Evolutionary conservation across 2,797 vertebrate species (phyloP).

Genomic region (Myoxocephalus aenaeus): DNA sequence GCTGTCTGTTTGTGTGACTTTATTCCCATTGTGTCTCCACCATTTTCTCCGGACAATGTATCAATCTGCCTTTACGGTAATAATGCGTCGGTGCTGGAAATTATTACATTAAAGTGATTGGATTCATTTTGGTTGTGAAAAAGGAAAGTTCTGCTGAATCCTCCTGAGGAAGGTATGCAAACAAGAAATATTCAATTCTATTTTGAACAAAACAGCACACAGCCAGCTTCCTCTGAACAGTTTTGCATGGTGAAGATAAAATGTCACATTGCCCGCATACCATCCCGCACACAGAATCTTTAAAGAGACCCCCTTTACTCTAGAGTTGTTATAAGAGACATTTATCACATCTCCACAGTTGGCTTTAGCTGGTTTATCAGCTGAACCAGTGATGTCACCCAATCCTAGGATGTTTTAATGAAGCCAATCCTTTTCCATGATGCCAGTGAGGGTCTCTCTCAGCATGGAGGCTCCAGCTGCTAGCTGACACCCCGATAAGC

Average conservation of each 20-base stretch:
- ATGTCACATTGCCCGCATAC: slow-evolving; percentile 16
- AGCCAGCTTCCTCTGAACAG: not conserved
- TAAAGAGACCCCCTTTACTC: slow-evolving; percentile 42
- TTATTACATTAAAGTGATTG: slow-evolving; percentile 80
- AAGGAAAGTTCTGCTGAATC: slow-evolving; percentile 31
- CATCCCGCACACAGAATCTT: not conserved
- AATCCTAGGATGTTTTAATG: slow-evolving; percentile 68
- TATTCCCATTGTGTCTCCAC: slow-evolving; percentile 77
- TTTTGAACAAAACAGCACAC: slow-evolving; percentile 11
- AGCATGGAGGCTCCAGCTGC: slow-evolving; percentile 70
- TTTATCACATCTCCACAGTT: slow-evolving; percentile 70
- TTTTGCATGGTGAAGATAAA: slow-evolving; percentile 29
- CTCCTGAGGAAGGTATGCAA: slow-evolving; percentile 17
- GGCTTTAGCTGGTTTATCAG: slow-evolving; percentile 65
- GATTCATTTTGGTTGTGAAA: slow-evolving; percentile 65
- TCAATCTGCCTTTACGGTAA: slow-evolving; percentile 84
- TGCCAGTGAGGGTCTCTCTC: slow-evolving; percentile 63
- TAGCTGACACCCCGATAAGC: slow-evolving; percentile 73
- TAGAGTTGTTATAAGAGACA: slow-evolving; percentile 44
- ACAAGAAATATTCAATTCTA: slow-evolving; percentile 12
- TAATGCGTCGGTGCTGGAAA: slow-evolving; percentile 74
- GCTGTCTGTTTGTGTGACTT: slow-evolving; percentile 82
- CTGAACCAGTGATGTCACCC: slow-evolving; percentile 63
- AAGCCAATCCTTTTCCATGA: slow-evolving; percentile 58
- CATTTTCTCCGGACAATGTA: slow-evolving; percentile 75